These are phyloP conservation scores for Lates japonicus DNA, from an alignment of 2,797 vertebrate genomes.

Conservation along the genomic window DNA sequence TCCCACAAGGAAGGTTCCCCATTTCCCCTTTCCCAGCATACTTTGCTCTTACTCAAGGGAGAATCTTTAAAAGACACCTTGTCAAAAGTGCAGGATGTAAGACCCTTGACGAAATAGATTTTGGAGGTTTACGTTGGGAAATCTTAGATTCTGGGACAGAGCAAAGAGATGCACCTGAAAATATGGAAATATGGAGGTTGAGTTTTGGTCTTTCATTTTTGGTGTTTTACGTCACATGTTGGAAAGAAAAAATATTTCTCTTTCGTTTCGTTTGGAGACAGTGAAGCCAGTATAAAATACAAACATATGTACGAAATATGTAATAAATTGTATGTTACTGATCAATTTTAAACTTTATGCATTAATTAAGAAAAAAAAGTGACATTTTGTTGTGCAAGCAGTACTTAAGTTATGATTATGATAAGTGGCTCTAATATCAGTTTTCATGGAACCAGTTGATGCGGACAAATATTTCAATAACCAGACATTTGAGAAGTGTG, in stretches of 20 bases:
- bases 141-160: not conserved
- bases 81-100: not conserved
- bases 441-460: constrained; percentile 4
- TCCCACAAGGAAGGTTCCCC: not conserved
- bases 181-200: not conserved
- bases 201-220: not conserved
- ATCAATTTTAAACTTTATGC: not conserved
- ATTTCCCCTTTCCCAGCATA: not conserved
- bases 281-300: not conserved
- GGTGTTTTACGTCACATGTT: not conserved
- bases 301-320: not conserved
- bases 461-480: constrained; percentile 1
- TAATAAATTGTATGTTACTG: not conserved
- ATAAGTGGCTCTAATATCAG: not conserved
- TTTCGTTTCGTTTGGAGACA: constrained; percentile 7
- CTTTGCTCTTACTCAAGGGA: not conserved
- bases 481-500: not conserved
- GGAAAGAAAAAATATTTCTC: not conserved
- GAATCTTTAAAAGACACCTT: not conserved
- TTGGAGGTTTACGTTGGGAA: too few species aligned
- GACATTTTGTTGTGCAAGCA: not conserved
- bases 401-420: not conserved
- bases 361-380: not conserved
- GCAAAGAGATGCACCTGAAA: not conserved
- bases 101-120: not conserved